A percentile compares a stretch with the other conserved stretches of the same genome.
Evolutionary conservation across 2,797 vertebrate species (phyloP).

Genomic region (Halcyon chelicuti): DNA sequence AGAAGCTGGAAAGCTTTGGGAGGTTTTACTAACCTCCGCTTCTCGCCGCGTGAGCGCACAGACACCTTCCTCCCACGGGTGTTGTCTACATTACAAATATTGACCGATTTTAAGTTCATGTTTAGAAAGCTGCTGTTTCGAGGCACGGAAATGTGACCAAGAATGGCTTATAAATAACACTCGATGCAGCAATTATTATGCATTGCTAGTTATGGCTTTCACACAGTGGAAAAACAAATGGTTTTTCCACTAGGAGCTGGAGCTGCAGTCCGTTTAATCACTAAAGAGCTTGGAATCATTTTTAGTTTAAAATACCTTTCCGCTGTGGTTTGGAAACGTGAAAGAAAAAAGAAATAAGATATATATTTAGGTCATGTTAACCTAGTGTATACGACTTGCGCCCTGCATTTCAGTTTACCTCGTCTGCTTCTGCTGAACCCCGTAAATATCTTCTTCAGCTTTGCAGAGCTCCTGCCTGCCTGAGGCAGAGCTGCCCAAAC

Average conservation of each 20-base stretch:
- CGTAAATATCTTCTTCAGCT: not conserved
- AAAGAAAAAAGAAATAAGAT: not conserved
- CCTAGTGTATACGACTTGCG: not conserved
- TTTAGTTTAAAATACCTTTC: constrained; percentile 69
- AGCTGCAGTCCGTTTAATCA: constrained; percentile 40
- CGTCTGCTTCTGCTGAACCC: not conserved
- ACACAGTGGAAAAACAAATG: constrained; percentile 71
- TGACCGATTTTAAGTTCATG: constrained; percentile 44
- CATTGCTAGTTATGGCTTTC: constrained; percentile 64
- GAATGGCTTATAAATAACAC: constrained; percentile 65
- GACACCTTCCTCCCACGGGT: constrained; percentile 42
- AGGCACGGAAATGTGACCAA: constrained; percentile 53
- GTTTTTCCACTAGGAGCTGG: constrained; percentile 63
- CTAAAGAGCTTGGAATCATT: constrained; percentile 47
- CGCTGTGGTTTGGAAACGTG: constrained; percentile 43
- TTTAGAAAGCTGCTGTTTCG: constrained; percentile 52
- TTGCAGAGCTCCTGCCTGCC: not conserved
- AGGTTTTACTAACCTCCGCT: constrained; percentile 52
- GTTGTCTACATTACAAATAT: constrained; percentile 55
- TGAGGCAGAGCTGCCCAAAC: not conserved
- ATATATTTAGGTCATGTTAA: constrained; percentile 54
- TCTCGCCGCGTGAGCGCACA: not conserved
- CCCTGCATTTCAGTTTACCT: constrained; percentile 3
- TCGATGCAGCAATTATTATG: constrained; percentile 54
- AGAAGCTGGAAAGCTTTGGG: constrained; percentile 40